A percentile compares a stretch with the other conserved stretches of the same genome.
Conservation (phyloP, 2,888 invertebrate genomes). For the Cephus pygmeus region DNA sequence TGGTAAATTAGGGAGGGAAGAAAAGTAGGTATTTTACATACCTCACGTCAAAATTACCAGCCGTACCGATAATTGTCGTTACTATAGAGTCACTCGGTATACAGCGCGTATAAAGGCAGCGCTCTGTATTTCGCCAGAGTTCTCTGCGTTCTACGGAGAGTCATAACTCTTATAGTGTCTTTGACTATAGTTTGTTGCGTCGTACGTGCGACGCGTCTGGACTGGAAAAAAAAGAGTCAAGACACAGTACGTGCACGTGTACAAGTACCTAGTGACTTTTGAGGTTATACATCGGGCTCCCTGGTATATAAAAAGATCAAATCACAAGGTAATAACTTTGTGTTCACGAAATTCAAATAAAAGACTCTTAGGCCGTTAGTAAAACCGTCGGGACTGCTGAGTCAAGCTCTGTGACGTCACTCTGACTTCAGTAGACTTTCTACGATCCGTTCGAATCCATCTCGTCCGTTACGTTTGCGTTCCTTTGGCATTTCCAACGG, state of each 20-base stretch:
- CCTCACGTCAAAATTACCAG: background rate
- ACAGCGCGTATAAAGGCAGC: background rate
- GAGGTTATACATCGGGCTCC: background rate
- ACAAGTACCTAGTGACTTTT: background rate
- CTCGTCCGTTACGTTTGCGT: background rate
- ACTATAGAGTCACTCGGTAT: background rate
- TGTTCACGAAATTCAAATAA: background rate
- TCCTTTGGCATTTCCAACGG: background rate
- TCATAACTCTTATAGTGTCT: background rate
- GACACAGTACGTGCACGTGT: background rate
- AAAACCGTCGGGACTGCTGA: slow-evolving; percentile 29
- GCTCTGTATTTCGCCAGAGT: background rate
- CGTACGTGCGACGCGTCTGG: background rate
- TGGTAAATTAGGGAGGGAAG: background rate
- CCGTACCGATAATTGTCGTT: background rate
- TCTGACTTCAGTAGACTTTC: background rate
- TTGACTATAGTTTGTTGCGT: background rate
- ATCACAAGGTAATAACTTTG: background rate
- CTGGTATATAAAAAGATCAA: background rate
- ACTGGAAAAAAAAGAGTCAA: background rate
- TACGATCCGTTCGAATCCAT: background rate
- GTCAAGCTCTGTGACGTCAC: slow-evolving; percentile 26
- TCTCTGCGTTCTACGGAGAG: background rate
- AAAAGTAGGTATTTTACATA: background rate
- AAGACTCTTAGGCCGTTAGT: background rate